These are phyloP conservation scores for Hybos culiciformis DNA, from an alignment of 2,888 invertebrate genomes.

Conservation along the genomic window DNA sequence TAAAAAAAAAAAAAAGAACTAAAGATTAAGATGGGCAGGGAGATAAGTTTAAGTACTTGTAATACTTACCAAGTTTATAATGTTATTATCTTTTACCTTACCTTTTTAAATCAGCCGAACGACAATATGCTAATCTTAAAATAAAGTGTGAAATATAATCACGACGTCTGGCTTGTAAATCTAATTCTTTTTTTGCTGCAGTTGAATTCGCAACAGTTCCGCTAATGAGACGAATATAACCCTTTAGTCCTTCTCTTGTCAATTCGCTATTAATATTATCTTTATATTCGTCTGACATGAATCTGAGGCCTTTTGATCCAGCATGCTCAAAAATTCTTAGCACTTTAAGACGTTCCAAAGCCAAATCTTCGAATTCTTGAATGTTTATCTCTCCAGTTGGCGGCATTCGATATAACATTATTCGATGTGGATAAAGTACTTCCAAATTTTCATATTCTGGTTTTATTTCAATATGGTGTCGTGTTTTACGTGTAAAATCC, in stretches of 20 bases:
- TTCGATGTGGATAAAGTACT: constrained; percentile 55
- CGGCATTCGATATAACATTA: constrained; percentile 64
- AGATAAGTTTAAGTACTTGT: too few species aligned
- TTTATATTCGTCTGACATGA: constrained; percentile 54
- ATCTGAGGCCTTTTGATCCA: constrained; percentile 46
- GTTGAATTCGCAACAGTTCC: too few species aligned
- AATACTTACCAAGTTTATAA: background rate
- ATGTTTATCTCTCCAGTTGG: constrained; percentile 62
- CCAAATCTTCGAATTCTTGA: constrained; percentile 76
- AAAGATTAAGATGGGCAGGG: background rate
- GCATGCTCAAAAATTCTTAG: constrained; percentile 65
- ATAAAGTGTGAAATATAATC: constrained; percentile 93
- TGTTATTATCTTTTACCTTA: constrained; percentile 10
- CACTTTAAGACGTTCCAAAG: constrained; percentile 68
- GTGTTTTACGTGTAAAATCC: constrained; percentile 26
- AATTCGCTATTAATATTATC: constrained; percentile 49
- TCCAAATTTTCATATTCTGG: constrained; percentile 36
- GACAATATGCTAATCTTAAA: constrained; percentile 78
- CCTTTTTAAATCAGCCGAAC: constrained; percentile 64
- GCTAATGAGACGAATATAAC: constrained; percentile 47
- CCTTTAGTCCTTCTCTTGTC: constrained; percentile 50
- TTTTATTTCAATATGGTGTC: constrained; percentile 19
- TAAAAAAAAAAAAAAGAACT: background rate
- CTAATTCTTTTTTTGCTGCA: constrained; percentile 42
- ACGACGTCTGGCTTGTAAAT: constrained; percentile 51